Percentiles rank a stretch among this genome's conserved stretches.
These are phyloP conservation scores for Callipepla squamata DNA, from an alignment of 2,113 vertebrate genomes.

Conservation along the genomic window DNA sequence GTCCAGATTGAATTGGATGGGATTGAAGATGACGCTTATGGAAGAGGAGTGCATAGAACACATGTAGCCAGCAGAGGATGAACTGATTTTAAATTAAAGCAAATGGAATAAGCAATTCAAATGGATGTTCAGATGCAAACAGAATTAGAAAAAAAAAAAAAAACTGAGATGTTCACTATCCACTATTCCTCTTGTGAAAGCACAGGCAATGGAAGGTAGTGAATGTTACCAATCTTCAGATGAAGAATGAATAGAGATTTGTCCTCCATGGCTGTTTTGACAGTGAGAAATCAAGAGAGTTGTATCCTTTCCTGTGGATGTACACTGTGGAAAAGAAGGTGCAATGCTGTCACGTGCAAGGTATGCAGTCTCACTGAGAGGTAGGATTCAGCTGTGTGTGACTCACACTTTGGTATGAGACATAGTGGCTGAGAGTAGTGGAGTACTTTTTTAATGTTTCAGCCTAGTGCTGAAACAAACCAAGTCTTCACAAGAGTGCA, in stretches of 20 bases:
- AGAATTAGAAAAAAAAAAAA: not conserved
- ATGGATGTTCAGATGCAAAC: not conserved
- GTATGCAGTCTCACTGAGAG: not conserved
- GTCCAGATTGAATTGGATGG: not conserved
- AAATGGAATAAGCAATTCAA: not conserved
- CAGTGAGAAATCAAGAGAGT: not conserved
- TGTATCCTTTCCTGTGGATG: not conserved
- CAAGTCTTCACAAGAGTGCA: not conserved
- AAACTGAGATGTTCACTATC: not conserved
- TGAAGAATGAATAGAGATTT: not conserved
- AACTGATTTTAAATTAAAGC: not conserved
- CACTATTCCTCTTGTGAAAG: not conserved
- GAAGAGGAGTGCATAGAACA: not conserved
- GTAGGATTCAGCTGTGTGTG: not conserved
- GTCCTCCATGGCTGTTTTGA: not conserved
- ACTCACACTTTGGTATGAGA: fast-evolving
- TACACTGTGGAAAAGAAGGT: not conserved
- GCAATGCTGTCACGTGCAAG: not conserved
- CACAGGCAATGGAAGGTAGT: not conserved
- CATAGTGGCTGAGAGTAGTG: not conserved
- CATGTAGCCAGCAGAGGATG: not conserved
- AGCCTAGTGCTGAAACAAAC: not conserved
- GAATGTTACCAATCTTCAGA: not conserved
- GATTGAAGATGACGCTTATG: not conserved
- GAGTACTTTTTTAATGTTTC: not conserved